Conservation (phyloP, 2,888 invertebrate species). For the Athetis lepigone region DNA sequence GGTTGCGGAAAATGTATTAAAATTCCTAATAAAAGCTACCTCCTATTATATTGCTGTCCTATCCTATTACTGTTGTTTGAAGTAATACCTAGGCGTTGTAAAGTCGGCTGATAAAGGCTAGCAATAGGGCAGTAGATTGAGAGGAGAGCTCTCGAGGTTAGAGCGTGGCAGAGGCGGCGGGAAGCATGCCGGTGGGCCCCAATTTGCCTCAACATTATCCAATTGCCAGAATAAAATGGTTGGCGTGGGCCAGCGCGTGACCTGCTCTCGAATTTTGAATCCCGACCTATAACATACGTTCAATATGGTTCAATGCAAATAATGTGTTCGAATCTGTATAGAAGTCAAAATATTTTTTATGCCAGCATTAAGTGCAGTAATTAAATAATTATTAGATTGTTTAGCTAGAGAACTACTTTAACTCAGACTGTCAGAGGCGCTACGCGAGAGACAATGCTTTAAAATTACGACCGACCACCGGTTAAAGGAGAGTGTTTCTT, state of each 20-base stretch:
- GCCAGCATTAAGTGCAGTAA: no score
- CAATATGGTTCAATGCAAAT: slow-evolving; percentile 29
- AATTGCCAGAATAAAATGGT: slow-evolving; percentile 87
- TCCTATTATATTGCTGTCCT: no score
- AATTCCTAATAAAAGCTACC: no score
- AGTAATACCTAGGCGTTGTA: slow-evolving; percentile 31
- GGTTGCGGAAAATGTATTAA: no score
- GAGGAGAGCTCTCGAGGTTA: slow-evolving; percentile 86
- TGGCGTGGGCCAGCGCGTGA: slow-evolving; percentile 89
- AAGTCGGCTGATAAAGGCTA: slow-evolving; percentile 80
- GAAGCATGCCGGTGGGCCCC: slow-evolving; percentile 86
- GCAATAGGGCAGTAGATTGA: slow-evolving; percentile 70
- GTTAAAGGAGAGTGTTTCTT: no score
- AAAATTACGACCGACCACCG: no score
- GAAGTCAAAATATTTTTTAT: neutral
- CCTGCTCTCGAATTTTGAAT: slow-evolving; percentile 78
- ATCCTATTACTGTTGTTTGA: no score
- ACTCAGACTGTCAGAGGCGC: no score
- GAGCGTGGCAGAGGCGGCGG: slow-evolving; percentile 77
- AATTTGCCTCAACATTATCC: slow-evolving; percentile 87
- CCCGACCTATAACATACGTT: slow-evolving; percentile 28
- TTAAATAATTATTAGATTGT: no score
- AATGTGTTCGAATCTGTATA: neutral
- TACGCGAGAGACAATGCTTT: no score
- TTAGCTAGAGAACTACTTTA: no score